phyloP scores from a whole-genome alignment of 2,113 vertebrate genomes.

The Benitochromis conjunctus region DNA sequence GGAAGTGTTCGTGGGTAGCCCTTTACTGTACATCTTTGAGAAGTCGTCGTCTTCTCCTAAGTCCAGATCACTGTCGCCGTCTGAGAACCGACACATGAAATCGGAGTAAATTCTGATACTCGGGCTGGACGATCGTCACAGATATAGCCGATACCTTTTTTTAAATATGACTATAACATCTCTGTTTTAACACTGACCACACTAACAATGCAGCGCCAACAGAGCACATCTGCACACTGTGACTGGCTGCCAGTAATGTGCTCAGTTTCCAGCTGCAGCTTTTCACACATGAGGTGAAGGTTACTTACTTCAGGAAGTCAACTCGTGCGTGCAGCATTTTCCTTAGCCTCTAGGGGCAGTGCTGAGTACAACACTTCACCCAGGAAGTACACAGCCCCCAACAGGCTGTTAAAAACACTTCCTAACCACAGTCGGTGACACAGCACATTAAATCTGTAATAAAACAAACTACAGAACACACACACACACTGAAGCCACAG shows the following conservation, averaged over 20 bases:
- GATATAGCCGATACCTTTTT: background rate
- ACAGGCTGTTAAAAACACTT: background rate
- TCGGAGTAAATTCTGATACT: background rate
- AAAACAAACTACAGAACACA: background rate
- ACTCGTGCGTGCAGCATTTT: background rate
- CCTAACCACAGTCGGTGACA: background rate
- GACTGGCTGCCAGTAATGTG: background rate
- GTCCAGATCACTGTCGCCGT: conserved; percentile 41
- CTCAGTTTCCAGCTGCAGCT: background rate
- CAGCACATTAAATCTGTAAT: background rate
- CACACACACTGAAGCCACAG: background rate
- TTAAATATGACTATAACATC: accelerated
- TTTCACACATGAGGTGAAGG: background rate
- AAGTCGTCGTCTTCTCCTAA: background rate
- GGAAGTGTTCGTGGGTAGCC: accelerated
- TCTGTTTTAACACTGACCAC: background rate
- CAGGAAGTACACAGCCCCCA: background rate
- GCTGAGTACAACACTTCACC: accelerated
- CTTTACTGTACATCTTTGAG: background rate
- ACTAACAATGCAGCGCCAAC: accelerated
- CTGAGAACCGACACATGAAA: background rate
- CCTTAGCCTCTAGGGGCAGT: accelerated
- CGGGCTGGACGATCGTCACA: background rate
- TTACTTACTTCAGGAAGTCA: background rate
- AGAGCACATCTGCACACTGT: background rate